Percentiles rank a stretch among this genome's conserved stretches.
Conservation (phyloP, 1,140 invertebrate genomes). For the Pseudomyrmex concolor region DNA sequence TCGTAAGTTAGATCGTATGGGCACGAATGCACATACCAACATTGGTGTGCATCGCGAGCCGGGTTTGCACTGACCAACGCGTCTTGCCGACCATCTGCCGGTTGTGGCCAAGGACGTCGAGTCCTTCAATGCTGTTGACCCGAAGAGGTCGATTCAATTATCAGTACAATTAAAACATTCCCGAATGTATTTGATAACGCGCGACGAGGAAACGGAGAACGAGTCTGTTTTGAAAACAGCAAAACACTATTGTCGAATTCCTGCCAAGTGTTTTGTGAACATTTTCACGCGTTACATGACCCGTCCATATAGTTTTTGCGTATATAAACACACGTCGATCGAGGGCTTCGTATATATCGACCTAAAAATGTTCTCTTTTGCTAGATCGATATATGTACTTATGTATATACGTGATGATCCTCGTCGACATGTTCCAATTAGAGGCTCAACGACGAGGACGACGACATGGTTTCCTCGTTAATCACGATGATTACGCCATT, state of each 20-base stretch:
- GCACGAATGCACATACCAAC: constrained; percentile 60
- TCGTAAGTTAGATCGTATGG: constrained; percentile 53
- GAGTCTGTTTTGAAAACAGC: constrained; percentile 20
- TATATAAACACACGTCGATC: background rate
- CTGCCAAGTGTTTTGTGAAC: background rate
- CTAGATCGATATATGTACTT: background rate
- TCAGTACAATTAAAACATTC: constrained; percentile 70
- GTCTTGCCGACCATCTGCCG: constrained; percentile 77
- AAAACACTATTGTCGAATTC: constrained; percentile 28
- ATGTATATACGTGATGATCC: constrained; percentile 44
- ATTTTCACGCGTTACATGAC: background rate
- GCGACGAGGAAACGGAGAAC: background rate
- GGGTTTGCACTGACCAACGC: constrained; percentile 50
- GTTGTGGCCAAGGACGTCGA: constrained; percentile 75
- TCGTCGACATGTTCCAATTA: constrained; percentile 61
- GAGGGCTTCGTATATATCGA: constrained; percentile 7
- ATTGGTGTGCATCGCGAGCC: constrained; percentile 51
- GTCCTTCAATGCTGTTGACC: constrained; percentile 65
- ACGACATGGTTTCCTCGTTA: constrained; percentile 71
- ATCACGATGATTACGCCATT: constrained; percentile 75
- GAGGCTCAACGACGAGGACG: constrained; percentile 28
- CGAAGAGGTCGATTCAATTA: constrained; percentile 71
- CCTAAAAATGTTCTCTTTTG: constrained; percentile 21
- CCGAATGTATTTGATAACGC: constrained; percentile 62
- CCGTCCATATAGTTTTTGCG: background rate